These are phyloP conservation scores for Hirtodrosophila cameraria DNA, from an alignment of 2,888 invertebrate genomes.

Conservation along the genomic window DNA sequence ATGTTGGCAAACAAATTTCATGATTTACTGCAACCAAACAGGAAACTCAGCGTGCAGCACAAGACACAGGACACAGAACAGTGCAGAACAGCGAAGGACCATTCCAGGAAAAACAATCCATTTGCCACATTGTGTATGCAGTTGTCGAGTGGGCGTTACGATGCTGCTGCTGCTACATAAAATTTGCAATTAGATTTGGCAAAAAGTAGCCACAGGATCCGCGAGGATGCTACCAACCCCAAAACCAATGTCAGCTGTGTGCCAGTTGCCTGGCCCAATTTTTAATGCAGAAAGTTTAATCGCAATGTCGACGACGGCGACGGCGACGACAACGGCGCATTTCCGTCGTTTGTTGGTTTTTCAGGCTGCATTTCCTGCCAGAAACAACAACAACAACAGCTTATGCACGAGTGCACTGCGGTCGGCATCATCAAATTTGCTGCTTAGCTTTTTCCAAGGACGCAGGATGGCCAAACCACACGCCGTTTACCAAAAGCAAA, in stretches of 20 bases:
- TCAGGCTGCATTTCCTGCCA: conserved; percentile 65
- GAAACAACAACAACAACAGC: conserved; percentile 19
- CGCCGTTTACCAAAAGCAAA: conserved; percentile 5
- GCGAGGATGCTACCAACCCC: conserved; percentile 3
- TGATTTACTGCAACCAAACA: conserved; percentile 65
- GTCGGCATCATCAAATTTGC: conserved; percentile 68
- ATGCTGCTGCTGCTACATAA: conserved; percentile 57
- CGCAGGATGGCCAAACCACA: conserved; percentile 22
- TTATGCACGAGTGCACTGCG: conserved; percentile 25
- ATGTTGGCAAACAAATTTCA: conserved; percentile 58
- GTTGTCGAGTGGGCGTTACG: conserved; percentile 38
- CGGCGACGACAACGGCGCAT: conserved; percentile 55
- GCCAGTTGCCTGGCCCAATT: conserved; percentile 31
- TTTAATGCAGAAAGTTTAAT: conserved; percentile 76
- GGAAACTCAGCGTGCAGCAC: conserved; percentile 43
- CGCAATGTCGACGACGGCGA: conserved; percentile 51
- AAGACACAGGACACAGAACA: not conserved
- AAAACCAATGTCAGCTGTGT: conserved; percentile 18
- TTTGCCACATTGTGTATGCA: conserved; percentile 43
- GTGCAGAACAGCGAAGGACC: not conserved
- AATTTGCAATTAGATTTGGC: conserved; percentile 76
- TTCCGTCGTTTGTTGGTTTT: conserved; percentile 72
- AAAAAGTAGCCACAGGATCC: conserved; percentile 64
- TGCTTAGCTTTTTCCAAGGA: conserved; percentile 47
- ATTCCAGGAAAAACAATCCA: conserved; percentile 28